Conservation (phyloP, 2,888 invertebrate species). For the Ptychoptera contaminata region DNA sequence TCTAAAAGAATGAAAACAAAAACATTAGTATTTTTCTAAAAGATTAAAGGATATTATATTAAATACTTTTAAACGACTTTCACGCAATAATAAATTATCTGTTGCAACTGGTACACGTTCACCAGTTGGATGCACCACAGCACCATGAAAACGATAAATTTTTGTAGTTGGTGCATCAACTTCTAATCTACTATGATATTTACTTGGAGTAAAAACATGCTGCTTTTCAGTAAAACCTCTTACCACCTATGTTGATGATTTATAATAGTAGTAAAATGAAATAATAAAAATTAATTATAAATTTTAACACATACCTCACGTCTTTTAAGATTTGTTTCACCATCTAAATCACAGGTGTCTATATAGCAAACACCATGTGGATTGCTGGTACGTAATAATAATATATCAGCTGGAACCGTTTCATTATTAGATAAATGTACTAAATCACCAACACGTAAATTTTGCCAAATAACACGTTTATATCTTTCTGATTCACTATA, state of each 20-base stretch:
- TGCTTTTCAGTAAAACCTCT: constrained; percentile 38
- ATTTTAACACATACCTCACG: constrained; percentile 43
- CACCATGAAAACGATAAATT: constrained; percentile 87
- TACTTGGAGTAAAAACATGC: constrained; percentile 57
- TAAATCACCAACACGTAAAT: constrained; percentile 83
- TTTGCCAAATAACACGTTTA: constrained; percentile 75
- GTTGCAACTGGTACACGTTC: constrained; percentile 67
- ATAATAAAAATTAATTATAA: not conserved
- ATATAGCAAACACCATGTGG: constrained; percentile 80
- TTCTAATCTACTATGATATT: constrained; percentile 72
- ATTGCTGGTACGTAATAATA: constrained; percentile 77
- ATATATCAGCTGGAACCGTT: constrained; percentile 88
- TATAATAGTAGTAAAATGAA: not conserved
- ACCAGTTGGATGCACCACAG: constrained; percentile 66
- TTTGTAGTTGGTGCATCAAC: constrained; percentile 92
- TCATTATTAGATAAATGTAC: constrained; percentile 94
- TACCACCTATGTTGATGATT: constrained; percentile 26
- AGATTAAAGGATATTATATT: not conserved
- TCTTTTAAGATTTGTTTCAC: constrained; percentile 91
- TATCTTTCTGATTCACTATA: constrained; percentile 66
- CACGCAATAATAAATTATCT: constrained; percentile 81
- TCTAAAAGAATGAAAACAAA: constrained; percentile 35
- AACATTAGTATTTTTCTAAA: not conserved
- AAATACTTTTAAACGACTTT: constrained; percentile 60
- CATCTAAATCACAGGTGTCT: constrained; percentile 92